Conservation (phyloP, 1,140 invertebrate genomes). For the Zaprionus capensis region DNA sequence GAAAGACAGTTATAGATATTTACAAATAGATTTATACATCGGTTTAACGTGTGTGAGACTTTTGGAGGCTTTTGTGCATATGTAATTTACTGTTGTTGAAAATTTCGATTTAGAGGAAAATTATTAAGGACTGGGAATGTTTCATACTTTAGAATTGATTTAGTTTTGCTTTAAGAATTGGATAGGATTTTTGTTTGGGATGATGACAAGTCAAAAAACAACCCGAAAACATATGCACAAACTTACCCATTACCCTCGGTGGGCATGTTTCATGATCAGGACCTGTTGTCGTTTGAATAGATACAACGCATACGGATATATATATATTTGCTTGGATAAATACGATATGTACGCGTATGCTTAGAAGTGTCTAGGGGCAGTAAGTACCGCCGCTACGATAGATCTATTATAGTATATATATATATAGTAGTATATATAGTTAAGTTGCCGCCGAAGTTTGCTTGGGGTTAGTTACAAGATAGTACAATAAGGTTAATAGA, state of each 20-base stretch:
- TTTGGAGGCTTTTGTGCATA: slow-evolving; percentile 55
- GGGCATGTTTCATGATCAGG: slow-evolving; percentile 85
- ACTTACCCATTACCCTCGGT: slow-evolving; percentile 85
- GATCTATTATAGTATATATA: slow-evolving; percentile 10
- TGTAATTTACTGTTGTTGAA: slow-evolving; percentile 53
- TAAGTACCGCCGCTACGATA: slow-evolving; percentile 46
- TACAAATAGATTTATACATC: slow-evolving; percentile 41
- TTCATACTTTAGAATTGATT: background rate
- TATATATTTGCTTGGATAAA: slow-evolving; percentile 52
- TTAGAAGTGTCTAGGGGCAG: slow-evolving; percentile 32
- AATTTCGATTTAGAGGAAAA: slow-evolving; percentile 39
- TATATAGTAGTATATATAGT: slow-evolving; percentile 24
- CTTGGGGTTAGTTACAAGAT: slow-evolving; percentile 69
- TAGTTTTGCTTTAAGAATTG: slow-evolving; percentile 14
- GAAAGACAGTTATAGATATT: slow-evolving; percentile 53
- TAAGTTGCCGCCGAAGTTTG: slow-evolving; percentile 45
- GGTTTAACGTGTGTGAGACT: slow-evolving; percentile 23
- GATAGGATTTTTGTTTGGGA: slow-evolving; percentile 11
- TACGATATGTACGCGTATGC: slow-evolving; percentile 26
- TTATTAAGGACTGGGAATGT: slow-evolving; percentile 21
- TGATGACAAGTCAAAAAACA: slow-evolving; percentile 27
- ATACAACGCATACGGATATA: slow-evolving; percentile 67
- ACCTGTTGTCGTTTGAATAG: slow-evolving; percentile 84
- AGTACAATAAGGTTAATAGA: slow-evolving; percentile 52
- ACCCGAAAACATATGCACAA: slow-evolving; percentile 56